phyloP scores from a whole-genome alignment of 2,113 vertebrate genomes.

The Salvelinus alpinus region DNA sequence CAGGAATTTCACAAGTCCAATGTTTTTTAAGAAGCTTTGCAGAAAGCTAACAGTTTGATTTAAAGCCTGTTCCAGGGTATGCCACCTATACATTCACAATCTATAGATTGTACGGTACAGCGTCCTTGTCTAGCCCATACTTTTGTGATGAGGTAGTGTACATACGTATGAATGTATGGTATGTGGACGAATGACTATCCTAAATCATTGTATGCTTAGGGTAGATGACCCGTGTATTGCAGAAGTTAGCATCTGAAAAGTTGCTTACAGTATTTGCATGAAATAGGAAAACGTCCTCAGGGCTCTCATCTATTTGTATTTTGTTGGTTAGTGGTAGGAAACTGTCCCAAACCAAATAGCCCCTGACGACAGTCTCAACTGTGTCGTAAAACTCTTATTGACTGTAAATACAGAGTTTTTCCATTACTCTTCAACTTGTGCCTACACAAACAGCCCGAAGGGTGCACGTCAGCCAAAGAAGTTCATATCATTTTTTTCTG shows the following conservation, averaged over 20 bases:
- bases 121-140: not conserved
- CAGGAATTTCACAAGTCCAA: slow-evolving; percentile 72
- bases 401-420: slow-evolving; percentile 12
- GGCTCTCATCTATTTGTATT: not conserved
- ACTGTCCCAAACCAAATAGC: slow-evolving; percentile 17
- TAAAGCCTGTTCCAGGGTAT: slow-evolving; percentile 41
- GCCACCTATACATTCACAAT: slow-evolving; percentile 22
- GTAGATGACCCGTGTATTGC: not conserved
- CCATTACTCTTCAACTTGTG: slow-evolving; percentile 10
- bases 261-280: not conserved
- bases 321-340: slow-evolving; percentile 11
- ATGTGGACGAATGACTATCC: not conserved
- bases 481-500: not conserved
- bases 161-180: not conserved
- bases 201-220: not conserved
- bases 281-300: not conserved
- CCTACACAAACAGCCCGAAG: not conserved
- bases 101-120: not conserved
- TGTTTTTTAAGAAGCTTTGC: slow-evolving; percentile 71
- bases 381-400: slow-evolving; percentile 28
- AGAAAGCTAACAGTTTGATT: slow-evolving; percentile 59
- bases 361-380: slow-evolving; percentile 8
- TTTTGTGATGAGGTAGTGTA: not conserved
- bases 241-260: not conserved
- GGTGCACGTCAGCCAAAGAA: not conserved